Evolutionary conservation across 2,888 invertebrate genomes (phyloP).

Genomic region (Temnothorax ravouxi): DNA sequence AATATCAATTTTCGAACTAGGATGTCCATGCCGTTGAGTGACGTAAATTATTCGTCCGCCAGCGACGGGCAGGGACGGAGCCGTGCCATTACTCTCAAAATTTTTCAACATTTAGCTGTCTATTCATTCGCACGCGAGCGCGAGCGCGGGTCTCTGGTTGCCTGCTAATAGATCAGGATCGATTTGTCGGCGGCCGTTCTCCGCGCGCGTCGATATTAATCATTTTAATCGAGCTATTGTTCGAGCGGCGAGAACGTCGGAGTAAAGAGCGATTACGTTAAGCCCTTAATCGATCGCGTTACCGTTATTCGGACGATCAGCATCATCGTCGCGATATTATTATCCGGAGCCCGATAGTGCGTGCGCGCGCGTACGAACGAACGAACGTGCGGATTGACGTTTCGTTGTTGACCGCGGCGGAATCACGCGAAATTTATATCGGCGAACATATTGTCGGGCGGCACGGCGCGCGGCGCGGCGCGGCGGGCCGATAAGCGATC

Average conservation of each 20-base stretch:
- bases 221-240: conserved; percentile 54
- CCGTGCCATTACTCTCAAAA: conserved; percentile 44
- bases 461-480: background rate
- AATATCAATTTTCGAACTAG: conserved; percentile 10
- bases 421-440: conserved; percentile 69
- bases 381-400: conserved; percentile 63
- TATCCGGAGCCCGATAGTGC: conserved; percentile 35
- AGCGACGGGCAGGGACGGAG: background rate
- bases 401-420: conserved; percentile 43
- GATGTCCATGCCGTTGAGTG: conserved; percentile 8
- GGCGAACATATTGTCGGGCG: conserved; percentile 46
- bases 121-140: conserved; percentile 32
- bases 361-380: conserved; percentile 8
- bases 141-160: conserved; percentile 21
- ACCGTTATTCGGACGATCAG: conserved; percentile 56
- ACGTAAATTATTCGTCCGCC: conserved; percentile 19
- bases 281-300: conserved; percentile 66
- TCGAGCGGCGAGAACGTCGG: conserved; percentile 35
- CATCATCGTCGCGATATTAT: conserved; percentile 61
- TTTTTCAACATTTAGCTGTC: conserved; percentile 48
- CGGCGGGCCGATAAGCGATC: conserved; percentile 35
- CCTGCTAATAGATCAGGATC: conserved; percentile 50
- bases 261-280: conserved; percentile 57
- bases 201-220: conserved; percentile 51
- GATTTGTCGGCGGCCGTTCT: conserved; percentile 34